Evolutionary conservation across 1,140 invertebrate genomes (phyloP), one percentile per base, ranked within the genome.

Genomic region (Brachionus angularis): DNA sequence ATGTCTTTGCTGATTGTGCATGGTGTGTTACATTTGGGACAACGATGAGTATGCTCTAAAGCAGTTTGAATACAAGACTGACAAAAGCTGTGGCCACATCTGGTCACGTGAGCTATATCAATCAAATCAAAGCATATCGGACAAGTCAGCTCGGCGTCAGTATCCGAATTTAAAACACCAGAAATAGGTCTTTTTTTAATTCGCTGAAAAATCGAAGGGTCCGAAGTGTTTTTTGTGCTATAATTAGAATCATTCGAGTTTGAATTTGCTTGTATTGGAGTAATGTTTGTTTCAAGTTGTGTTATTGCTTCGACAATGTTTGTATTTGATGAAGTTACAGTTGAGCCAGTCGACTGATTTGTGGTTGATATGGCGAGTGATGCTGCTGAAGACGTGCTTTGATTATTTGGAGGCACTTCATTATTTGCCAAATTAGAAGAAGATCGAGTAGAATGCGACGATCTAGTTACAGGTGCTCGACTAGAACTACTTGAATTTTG

Each of bases 41-140:
- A 96, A 42, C 88, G 83, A 44, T 87, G 86, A 73, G 85, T 86
- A n/a, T 86, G 82, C 77, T 92, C 89, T 14, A 96, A 84, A 2
- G 88, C 87, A 75, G 86, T 87, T 49, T 84, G 84, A 58, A 96
- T 91, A 79, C 93, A 96, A 47, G 79, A 77, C 69, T 76, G 77
- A 76, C 83, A 96, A 82, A 92, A 96, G 3, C 91, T 93, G 79
- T 96, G 93, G 1, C 93, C 93, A 82, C 93, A 96, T 73, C 88
- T 87, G 0, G 92, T 95, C 74, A 95, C 91, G 79, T 92, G 88
- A 1, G 92, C 91, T 80, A 93, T 91, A 67, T 88, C 88, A 69
- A 95, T 91, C 21, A 92, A 81, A 78, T 93, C 89, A 79, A 93
- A 89, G 81, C 93, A 96, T 44, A 96, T 88, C 1, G 91, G 90